These are phyloP conservation scores for Papilio elwesi DNA, from an alignment of 2,888 invertebrate species.

Conservation along the genomic window DNA sequence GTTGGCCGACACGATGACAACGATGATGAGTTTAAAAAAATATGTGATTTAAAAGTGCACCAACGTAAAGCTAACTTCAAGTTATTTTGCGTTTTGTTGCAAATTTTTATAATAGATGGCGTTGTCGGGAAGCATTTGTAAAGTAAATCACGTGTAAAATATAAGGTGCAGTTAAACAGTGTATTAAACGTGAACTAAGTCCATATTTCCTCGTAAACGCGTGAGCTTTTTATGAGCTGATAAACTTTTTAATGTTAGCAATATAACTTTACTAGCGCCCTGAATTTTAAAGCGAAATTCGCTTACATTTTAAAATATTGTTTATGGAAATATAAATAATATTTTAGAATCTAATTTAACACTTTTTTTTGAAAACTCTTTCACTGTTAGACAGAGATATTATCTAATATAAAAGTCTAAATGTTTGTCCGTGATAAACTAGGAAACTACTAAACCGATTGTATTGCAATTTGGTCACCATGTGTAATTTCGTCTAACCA, in stretches of 20 bases:
- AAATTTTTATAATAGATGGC: neutral
- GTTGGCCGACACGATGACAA: too few relatives aligned
- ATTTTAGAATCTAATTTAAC: too few relatives aligned
- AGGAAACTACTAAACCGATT: too few relatives aligned
- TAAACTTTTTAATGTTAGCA: constrained; percentile 27
- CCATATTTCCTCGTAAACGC: constrained; percentile 22
- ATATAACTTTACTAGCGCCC: constrained; percentile 9
- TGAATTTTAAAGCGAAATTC: constrained; percentile 10
- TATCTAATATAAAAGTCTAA: too few relatives aligned
- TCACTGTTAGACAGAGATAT: too few relatives aligned
- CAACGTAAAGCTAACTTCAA: neutral
- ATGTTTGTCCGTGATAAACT: too few relatives aligned
- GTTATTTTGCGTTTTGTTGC: neutral
- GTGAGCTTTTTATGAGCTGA: constrained; percentile 23
- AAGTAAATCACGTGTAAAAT: constrained; percentile 4
- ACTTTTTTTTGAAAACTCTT: too few relatives aligned
- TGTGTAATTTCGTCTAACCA: too few relatives aligned
- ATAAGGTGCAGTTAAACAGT: constrained; percentile 10
- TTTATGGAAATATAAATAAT: too few relatives aligned
- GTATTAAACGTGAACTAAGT: constrained; percentile 3
- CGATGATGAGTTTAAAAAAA: too few relatives aligned
- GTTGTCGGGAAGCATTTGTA: neutral
- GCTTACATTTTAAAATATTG: neutral
- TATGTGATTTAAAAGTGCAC: too few relatives aligned
- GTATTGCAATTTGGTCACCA: too few relatives aligned